phyloP scores from a whole-genome alignment of 1,140 invertebrate species.

The Meloidogyne chitwoodi region DNA sequence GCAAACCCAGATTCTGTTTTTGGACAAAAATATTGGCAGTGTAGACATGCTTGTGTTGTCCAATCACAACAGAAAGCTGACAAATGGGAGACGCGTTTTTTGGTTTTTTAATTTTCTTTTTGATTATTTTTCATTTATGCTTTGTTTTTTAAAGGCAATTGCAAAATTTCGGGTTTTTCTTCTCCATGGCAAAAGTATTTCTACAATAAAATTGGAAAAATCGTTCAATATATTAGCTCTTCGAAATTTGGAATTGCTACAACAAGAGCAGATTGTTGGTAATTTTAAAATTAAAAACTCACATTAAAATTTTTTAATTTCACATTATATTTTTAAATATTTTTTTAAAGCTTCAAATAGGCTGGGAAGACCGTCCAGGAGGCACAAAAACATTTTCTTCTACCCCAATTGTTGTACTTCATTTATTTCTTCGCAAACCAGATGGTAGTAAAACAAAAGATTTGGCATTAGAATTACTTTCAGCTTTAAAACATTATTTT shows the following conservation, averaged over 20 bases:
- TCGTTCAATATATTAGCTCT: slow-evolving; percentile 51
- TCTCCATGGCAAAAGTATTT: slow-evolving; percentile 44
- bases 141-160: slow-evolving; percentile 27
- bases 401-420: neutral
- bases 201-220: slow-evolving; percentile 51
- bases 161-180: slow-evolving; percentile 57
- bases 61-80: slow-evolving; percentile 48
- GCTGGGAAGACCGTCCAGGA: slow-evolving; percentile 37
- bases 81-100: slow-evolving; percentile 49
- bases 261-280: slow-evolving; percentile 5
- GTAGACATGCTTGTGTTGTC: slow-evolving; percentile 35
- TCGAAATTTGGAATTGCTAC: slow-evolving; percentile 39
- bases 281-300: neutral
- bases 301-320: neutral
- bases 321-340: neutral
- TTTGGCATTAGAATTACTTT: slow-evolving; percentile 48
- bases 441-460: slow-evolving; percentile 21
- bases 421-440: slow-evolving; percentile 9
- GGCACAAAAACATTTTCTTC: slow-evolving; percentile 11
- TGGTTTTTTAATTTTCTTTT: slow-evolving; percentile 5
- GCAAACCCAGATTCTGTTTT: slow-evolving; percentile 50
- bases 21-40: slow-evolving; percentile 57
- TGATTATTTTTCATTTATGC: neutral
- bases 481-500: slow-evolving; percentile 57
- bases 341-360: slow-evolving; percentile 27